A percentile compares a stretch with the other conserved stretches of the same genome.
Conservation (phyloP, 2,113 vertebrate species). For the Ammospiza caudacuta region DNA sequence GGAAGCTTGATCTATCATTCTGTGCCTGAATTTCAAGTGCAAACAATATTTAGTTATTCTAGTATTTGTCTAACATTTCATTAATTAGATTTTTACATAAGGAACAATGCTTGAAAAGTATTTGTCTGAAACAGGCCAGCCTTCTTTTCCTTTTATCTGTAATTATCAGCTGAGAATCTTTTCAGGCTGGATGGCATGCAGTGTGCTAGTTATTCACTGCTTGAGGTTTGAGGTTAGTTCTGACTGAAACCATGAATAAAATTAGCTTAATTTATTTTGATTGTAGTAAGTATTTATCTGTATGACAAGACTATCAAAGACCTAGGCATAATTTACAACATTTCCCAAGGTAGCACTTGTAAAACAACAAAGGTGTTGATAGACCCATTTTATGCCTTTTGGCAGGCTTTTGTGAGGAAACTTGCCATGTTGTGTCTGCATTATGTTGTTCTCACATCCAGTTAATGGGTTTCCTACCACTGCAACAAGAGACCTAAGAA, state of each 20-base stretch:
- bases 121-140: background rate
- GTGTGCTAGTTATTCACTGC: background rate
- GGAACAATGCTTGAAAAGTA: background rate
- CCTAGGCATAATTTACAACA: background rate
- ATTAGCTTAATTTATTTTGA: slow-evolving; percentile 4
- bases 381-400: background rate
- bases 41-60: background rate
- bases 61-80: background rate
- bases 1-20: background rate
- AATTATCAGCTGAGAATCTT: background rate
- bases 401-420: background rate
- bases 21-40: background rate
- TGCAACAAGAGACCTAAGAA: background rate
- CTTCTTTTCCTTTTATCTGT: background rate
- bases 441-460: background rate
- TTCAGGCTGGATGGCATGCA: background rate
- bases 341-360: background rate
- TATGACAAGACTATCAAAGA: background rate
- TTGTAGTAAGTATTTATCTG: background rate
- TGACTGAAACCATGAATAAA: background rate
- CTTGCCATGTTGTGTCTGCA: background rate
- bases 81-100: background rate
- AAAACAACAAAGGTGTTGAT: background rate
- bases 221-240: background rate
- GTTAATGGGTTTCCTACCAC: background rate